These are phyloP conservation scores for Conopomorpha cramerella DNA, from an alignment of 1,140 invertebrate genomes.

Conservation along the genomic window DNA sequence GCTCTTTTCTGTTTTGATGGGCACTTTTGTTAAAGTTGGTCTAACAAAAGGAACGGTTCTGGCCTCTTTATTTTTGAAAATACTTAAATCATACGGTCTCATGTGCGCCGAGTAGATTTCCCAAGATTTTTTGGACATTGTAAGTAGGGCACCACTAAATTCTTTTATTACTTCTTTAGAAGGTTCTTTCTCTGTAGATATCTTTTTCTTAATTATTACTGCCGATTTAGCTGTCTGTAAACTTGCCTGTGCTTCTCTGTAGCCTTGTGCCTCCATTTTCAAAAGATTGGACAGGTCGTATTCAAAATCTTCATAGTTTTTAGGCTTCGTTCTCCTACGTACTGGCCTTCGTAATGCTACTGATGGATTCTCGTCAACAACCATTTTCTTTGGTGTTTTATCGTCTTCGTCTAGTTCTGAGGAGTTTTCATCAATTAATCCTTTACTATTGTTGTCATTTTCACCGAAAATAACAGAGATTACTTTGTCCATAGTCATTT, in stretches of 20 bases:
- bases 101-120: conserved; percentile 31
- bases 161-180: conserved; percentile 21
- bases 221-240: conserved; percentile 15
- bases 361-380: conserved; percentile 11
- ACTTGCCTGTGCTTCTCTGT: conserved; percentile 31
- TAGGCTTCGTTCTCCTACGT: conserved; percentile 66
- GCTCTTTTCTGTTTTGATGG: conserved; percentile 26
- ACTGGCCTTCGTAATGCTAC: conserved; percentile 56
- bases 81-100: conserved; percentile 28
- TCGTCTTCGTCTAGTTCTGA: conserved; percentile 50
- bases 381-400: conserved; percentile 18
- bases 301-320: conserved; percentile 71
- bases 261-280: conserved; percentile 53
- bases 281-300: conserved; percentile 67
- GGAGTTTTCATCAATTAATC: conserved; percentile 44
- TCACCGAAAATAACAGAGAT: conserved; percentile 11
- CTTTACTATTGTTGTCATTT: conserved; percentile 18
- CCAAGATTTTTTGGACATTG: conserved; percentile 30
- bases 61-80: conserved; percentile 15
- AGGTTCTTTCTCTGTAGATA: too few species aligned
- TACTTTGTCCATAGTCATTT: conserved; percentile 4
- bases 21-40: conserved; percentile 29
- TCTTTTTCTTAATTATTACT: conserved; percentile 30
- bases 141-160: conserved; percentile 28
- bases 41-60: conserved; percentile 27